These are phyloP conservation scores for Eupithecia insigniata DNA, from an alignment of 2,888 invertebrate genomes.

Conservation along the genomic window DNA sequence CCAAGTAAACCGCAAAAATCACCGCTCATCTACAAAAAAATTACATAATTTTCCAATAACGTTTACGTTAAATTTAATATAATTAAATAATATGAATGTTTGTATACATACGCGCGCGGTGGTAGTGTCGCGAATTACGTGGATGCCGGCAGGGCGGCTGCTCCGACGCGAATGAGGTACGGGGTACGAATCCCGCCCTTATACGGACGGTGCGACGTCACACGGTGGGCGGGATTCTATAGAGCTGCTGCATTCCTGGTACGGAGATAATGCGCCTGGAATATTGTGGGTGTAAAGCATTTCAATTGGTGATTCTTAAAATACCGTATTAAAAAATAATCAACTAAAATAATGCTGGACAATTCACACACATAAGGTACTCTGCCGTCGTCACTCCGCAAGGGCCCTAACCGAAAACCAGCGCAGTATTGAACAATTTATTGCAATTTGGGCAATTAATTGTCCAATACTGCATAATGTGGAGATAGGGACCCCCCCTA, in stretches of 20 bases:
- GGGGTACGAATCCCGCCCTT: constrained; percentile 65
- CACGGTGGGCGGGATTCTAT: constrained; percentile 67
- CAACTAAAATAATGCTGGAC: no score
- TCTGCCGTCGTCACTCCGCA: no score
- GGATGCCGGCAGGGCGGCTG: constrained; percentile 72
- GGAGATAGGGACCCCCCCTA: no score
- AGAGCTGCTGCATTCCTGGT: constrained; percentile 47
- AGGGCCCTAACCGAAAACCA: no score
- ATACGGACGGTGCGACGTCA: constrained; percentile 61
- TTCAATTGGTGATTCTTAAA: neutral
- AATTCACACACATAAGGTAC: no score
- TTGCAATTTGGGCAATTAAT: no score
- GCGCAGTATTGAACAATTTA: no score
- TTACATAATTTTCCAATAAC: neutral
- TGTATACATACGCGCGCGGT: constrained; percentile 80
- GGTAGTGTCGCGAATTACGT: constrained; percentile 52
- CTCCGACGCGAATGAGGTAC: constrained; percentile 68
- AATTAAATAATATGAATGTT: constrained; percentile 25
- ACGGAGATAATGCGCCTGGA: constrained; percentile 9
- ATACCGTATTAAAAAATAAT: neutral
- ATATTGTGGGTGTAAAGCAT: constrained; percentile 7
- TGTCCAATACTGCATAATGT: no score
- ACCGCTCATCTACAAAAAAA: neutral
- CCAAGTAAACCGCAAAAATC: neutral
- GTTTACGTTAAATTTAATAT: neutral